phyloP scores from a whole-genome alignment of 2,888 invertebrate genomes.

The Microchrysa polita region DNA sequence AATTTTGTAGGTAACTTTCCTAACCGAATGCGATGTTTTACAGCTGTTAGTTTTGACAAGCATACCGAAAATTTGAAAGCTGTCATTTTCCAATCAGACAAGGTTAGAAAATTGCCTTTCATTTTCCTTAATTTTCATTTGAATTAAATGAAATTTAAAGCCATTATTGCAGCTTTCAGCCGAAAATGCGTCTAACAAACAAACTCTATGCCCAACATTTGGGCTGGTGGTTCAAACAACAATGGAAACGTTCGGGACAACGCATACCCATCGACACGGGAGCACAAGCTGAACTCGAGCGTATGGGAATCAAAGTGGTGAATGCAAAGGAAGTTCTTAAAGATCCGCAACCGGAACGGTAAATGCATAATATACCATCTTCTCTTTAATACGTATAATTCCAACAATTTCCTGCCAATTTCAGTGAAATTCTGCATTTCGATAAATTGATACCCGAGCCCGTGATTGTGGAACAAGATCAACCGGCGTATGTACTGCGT shows the following conservation, averaged over 20 bases:
- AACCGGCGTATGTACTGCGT: constrained; percentile 65
- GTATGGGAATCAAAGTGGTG: constrained; percentile 70
- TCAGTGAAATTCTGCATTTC: not conserved
- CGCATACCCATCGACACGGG: constrained; percentile 68
- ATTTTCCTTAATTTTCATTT: not conserved
- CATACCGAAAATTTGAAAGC: not conserved
- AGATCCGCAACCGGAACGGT: not conserved
- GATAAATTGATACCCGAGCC: not conserved
- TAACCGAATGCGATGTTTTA: too few species aligned
- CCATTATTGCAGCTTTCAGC: too few species aligned
- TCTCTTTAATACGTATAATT: too few species aligned
- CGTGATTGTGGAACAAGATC: not conserved
- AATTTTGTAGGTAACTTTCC: too few species aligned
- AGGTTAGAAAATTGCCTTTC: not conserved
- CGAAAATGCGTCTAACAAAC: constrained; percentile 72
- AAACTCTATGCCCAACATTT: constrained; percentile 75
- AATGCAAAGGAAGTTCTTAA: constrained; percentile 69
- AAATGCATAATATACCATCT: not conserved
- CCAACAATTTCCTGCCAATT: not conserved
- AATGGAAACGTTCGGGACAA: constrained; percentile 77
- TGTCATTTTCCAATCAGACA: not conserved
- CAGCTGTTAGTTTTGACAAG: too few species aligned
- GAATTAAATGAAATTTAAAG: too few species aligned
- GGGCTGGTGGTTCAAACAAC: constrained; percentile 75
- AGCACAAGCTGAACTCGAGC: constrained; percentile 67